Percentiles rank a stretch among this genome's conserved stretches.
Conservation (phyloP, 2,888 invertebrate genomes). For the Thymelicus lineola region DNA sequence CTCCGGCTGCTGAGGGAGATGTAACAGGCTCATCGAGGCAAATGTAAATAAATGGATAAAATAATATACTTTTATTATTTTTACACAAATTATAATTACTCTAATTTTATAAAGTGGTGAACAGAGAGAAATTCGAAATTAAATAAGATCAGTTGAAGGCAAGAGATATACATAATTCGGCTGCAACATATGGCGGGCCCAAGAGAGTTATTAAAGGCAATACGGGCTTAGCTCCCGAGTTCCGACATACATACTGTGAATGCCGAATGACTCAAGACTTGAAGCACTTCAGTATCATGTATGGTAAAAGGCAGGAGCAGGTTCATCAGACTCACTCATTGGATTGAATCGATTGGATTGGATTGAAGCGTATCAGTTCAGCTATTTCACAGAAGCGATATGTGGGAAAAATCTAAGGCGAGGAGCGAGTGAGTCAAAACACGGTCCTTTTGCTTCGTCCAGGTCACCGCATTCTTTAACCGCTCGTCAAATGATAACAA, state of each 20-base stretch:
- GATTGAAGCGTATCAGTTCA: neutral
- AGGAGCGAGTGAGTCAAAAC: neutral
- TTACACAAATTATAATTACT: too few relatives aligned
- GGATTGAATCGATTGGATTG: neutral
- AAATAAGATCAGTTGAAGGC: neutral
- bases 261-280: neutral
- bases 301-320: neutral
- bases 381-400: neutral
- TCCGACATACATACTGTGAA: neutral
- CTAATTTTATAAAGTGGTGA: neutral
- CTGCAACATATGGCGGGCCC: neutral
- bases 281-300: neutral
- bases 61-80: too few relatives aligned
- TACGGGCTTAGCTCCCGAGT: neutral
- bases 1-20: slow-evolving; percentile 42
- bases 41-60: neutral
- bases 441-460: neutral
- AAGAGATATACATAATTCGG: neutral
- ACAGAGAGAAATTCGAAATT: neutral
- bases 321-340: neutral
- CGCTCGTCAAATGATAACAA: neutral
- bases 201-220: neutral
- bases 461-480: neutral
- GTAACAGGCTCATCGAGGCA: slow-evolving; percentile 33
- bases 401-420: neutral